Evolutionary conservation across 2,797 vertebrate species (phyloP), one percentile per base, ranked within the genome.

Genomic region (Acestrorhynchus altus): DNA sequence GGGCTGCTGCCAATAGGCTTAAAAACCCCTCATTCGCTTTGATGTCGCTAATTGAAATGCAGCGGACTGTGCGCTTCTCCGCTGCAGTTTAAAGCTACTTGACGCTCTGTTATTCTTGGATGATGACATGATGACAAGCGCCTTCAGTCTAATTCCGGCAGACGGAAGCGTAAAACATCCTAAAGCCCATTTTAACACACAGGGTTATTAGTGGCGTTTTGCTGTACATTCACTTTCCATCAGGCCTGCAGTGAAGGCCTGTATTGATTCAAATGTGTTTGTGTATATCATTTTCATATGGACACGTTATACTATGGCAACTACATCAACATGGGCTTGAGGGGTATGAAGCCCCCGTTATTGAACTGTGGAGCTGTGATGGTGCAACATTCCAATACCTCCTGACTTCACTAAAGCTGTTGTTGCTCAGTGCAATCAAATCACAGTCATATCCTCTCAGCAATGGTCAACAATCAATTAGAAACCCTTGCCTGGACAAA

Each of bases 21-120:
- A 22, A 16, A 68, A 52, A 35, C 31, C 12, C 35, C 57, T 70
- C 11, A 12, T 51, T 24, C 57, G 44, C 59, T 57, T 52, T 52
- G 24, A 31, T 40, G 69, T 11, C 13, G 60, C 51, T 56, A 57
- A 66, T 72, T 63, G 61, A 61, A 65, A 57, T 78, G 40, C 51
- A 26, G 47, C 26, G 16, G 76, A 18, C 39, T 52, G 4, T 13
- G 22, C 24, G 18, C n/a, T 8, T 46, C 68, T 47, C 35, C 31
- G 6, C 15, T 20, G 4, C 74, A 40, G 44, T 15, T 13, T 46
- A 12, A 47, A 59, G 52, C 54, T 59, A n/a, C 7, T n/a, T 11
- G 11, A 31, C 1, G 61, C 52, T 54, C n/a, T 51, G 44, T 20
- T 22, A 67, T 67, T 49, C 44, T 49, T 67, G 24, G 22, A n/a